Conservation (phyloP, 2,113 vertebrate species). For the Etia nguti region DNA sequence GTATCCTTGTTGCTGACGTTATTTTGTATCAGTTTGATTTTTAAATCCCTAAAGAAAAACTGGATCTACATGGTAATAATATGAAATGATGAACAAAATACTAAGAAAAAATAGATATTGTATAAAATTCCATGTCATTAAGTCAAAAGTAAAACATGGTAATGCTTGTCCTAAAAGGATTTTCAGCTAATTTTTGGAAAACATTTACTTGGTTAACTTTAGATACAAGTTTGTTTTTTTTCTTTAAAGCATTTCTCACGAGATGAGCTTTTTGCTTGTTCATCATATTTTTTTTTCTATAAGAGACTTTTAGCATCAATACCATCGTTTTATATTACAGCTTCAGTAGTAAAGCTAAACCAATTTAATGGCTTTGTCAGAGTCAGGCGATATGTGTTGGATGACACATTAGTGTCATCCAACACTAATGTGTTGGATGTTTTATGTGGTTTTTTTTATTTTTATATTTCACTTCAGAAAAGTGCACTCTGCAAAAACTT, state of each 20-base stretch:
- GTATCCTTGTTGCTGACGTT: not conserved
- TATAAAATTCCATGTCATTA: not conserved
- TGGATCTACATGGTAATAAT: not conserved
- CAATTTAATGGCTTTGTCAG: not conserved
- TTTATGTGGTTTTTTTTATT: not conserved
- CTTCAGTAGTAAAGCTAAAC: not conserved
- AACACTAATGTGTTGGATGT: not conserved
- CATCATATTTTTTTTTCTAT: accelerated
- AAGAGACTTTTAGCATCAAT: not conserved
- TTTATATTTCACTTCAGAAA: not conserved
- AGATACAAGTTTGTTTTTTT: not conserved
- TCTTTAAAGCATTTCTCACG: not conserved
- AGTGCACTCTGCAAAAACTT: not conserved
- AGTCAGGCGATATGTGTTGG: too few relatives aligned
- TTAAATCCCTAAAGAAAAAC: not conserved
- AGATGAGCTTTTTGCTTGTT: not conserved
- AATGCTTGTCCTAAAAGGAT: not conserved
- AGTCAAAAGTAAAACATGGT: not conserved
- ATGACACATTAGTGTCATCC: too few relatives aligned
- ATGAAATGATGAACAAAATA: not conserved
- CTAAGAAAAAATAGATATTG: not conserved
- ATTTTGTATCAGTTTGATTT: not conserved
- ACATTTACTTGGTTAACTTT: not conserved
- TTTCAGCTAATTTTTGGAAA: not conserved
- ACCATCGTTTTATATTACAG: not conserved